A percentile compares a stretch with the other conserved stretches of the same genome.
phyloP scores from a whole-genome alignment of 2,888 invertebrate species.

The Hirtodrosophila trivittata region DNA sequence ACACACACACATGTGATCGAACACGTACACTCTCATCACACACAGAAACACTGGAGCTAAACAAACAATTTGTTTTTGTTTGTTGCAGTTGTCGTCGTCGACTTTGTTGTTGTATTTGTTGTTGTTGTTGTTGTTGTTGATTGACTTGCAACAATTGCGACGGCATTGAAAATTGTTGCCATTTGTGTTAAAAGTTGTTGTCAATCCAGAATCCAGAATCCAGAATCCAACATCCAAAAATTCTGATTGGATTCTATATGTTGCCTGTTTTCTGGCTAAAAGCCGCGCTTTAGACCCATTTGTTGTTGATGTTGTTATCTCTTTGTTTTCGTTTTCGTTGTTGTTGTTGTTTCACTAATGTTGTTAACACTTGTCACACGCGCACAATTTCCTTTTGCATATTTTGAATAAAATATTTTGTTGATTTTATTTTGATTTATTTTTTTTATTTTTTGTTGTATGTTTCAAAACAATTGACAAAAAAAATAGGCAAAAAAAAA shows the following conservation, averaged over 20 bases:
- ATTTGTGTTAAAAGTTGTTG: constrained; percentile 28
- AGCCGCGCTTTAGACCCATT: neutral
- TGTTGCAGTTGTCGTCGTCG: constrained; percentile 7
- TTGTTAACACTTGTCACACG: constrained; percentile 64
- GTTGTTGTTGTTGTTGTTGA: constrained; percentile 29
- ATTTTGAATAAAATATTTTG: neutral
- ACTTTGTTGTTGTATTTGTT: constrained; percentile 22
- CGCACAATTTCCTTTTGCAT: constrained; percentile 33
- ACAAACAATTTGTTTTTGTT: constrained; percentile 14
- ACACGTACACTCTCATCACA: constrained; percentile 9
- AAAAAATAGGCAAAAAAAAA: constrained; percentile 50
- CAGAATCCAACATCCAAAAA: no score
- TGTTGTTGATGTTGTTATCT: constrained; percentile 15
- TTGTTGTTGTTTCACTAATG: constrained; percentile 30
- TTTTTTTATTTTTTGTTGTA: constrained; percentile 5
- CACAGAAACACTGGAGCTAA: constrained; percentile 1
- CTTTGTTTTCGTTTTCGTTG: constrained; percentile 16
- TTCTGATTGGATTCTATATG: constrained; percentile 27
- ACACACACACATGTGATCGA: constrained; percentile 13
- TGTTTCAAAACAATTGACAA: constrained; percentile 25
- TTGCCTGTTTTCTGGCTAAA: neutral
- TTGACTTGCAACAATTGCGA: constrained; percentile 45
- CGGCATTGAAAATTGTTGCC: constrained; percentile 47
- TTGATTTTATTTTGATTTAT: constrained; percentile 5
- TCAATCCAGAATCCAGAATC: no score